These are phyloP conservation scores for Gymnocypris eckloni DNA, from an alignment of 2,797 vertebrate genomes.

Conservation along the genomic window DNA sequence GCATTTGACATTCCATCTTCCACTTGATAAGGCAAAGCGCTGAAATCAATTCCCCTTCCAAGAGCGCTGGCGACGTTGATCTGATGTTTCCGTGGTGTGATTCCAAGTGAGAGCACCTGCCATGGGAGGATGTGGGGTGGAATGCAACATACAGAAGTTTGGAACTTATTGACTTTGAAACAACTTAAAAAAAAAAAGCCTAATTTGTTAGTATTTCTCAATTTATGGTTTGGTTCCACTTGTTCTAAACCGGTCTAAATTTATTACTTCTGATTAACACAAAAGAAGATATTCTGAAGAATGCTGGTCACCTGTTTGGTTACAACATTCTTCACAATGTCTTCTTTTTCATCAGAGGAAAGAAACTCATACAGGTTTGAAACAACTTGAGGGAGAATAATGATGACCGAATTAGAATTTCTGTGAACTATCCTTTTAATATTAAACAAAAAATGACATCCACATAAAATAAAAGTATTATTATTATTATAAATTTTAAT, in stretches of 20 bases:
- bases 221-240: neutral
- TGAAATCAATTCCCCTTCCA: constrained; percentile 63
- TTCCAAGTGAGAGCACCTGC: constrained; percentile 25
- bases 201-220: neutral
- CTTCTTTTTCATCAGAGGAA: neutral
- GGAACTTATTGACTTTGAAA: neutral
- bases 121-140: neutral
- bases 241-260: neutral
- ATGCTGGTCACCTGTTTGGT: neutral
- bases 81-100: constrained; percentile 49
- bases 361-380: neutral
- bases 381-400: too few species aligned
- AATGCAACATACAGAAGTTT: neutral
- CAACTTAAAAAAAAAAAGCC: neutral
- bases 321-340: neutral
- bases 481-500: too few species aligned
- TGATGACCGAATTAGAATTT: too few species aligned
- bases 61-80: constrained; percentile 36
- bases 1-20: constrained; percentile 64
- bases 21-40: constrained; percentile 59
- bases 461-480: too few species aligned
- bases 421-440: too few species aligned
- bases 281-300: neutral
- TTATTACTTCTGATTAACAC: neutral
- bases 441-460: too few species aligned